Evolutionary conservation across 1,140 invertebrate species (phyloP).

Genomic region (Eriosoma lanigerum): DNA sequence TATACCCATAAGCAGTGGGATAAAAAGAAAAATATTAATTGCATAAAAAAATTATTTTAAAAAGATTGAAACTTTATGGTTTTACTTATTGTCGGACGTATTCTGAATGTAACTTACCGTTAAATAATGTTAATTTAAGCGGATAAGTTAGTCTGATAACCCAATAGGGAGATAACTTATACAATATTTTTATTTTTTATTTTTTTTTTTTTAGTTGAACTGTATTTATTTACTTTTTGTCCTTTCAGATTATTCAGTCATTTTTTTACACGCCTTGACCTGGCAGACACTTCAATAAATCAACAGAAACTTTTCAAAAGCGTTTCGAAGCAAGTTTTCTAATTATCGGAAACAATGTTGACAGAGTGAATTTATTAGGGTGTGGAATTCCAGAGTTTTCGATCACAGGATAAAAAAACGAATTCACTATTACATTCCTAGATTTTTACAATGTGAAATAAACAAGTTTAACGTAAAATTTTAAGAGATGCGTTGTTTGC

Average conservation of each 20-base stretch:
- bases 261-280: constrained; percentile 33
- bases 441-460: not conserved
- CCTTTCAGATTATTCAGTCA: constrained; percentile 14
- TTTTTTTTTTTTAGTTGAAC: constrained; percentile 6
- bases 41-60: not conserved
- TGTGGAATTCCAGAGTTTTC: constrained; percentile 34
- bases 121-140: constrained; percentile 2
- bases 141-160: not conserved
- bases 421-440: constrained; percentile 19
- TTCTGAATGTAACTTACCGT: constrained; percentile 3
- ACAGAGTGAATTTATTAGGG: constrained; percentile 39
- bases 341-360: constrained; percentile 43
- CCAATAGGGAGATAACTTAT: not conserved
- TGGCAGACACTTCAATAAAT: constrained; percentile 32
- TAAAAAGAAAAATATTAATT: not conserved
- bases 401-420: constrained; percentile 31
- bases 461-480: constrained; percentile 24
- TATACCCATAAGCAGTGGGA: too few species aligned
- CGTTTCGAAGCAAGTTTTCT: constrained; percentile 26
- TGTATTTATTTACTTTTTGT: constrained; percentile 25
- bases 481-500: not conserved
- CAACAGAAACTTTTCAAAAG: constrained; percentile 38
- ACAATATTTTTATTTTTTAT: not conserved
- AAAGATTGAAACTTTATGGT: not conserved
- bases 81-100: not conserved